These are phyloP conservation scores for Nyctereutes procyonoides DNA, from an alignment of 2,113 vertebrate species.

Conservation along the genomic window DNA sequence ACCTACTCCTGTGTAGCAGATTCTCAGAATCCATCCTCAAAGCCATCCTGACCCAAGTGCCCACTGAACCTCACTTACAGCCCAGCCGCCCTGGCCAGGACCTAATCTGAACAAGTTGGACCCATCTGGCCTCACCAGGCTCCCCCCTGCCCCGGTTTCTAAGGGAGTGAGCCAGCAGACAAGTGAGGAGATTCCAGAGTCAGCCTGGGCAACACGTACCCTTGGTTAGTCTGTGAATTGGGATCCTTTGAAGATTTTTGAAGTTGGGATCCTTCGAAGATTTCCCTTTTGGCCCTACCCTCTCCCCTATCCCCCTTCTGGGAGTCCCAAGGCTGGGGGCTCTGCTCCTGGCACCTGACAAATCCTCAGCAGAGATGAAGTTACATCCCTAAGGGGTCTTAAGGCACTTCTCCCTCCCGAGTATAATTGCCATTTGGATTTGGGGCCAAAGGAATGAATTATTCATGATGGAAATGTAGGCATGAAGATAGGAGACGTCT, in stretches of 20 bases:
- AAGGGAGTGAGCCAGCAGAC: neutral
- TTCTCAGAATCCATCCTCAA: neutral
- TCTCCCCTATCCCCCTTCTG: neutral
- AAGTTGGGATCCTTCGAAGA: neutral
- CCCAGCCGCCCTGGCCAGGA: neutral
- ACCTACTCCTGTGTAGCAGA: neutral
- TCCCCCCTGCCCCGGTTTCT: neutral
- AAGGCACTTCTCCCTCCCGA: neutral
- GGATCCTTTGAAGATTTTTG: neutral
- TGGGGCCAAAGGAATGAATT: neutral
- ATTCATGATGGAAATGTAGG: neutral
- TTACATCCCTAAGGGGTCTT: neutral
- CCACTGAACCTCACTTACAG: neutral
- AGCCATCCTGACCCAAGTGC: rapidly evolving
- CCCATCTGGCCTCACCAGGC: neutral
- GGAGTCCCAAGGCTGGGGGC: neutral
- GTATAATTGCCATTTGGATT: neutral
- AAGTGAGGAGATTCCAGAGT: neutral
- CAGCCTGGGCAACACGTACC: neutral
- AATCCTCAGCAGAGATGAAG: neutral
- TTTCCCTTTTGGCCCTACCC: rapidly evolving
- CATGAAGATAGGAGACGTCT: rapidly evolving
- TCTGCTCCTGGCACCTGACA: neutral
- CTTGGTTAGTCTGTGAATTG: neutral
- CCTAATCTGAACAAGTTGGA: neutral